Evolutionary conservation across 2,113 vertebrate genomes (phyloP).

Genomic region (Noturus placidus): DNA sequence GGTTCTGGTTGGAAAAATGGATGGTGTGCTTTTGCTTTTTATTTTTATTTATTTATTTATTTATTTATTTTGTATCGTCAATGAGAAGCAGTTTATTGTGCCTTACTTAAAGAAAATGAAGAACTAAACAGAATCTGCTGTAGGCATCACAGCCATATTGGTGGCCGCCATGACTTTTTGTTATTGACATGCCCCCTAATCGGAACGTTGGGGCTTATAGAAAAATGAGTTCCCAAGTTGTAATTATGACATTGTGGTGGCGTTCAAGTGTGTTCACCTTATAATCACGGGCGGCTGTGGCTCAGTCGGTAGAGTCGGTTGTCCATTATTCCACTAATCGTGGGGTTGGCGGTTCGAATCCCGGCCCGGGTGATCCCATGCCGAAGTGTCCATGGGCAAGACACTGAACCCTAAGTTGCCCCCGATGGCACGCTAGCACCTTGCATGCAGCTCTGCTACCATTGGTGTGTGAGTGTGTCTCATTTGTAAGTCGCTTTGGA

Average conservation of each 20-base stretch:
- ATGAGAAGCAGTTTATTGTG: neutral
- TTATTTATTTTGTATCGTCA: neutral
- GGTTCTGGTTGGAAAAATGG: constrained; percentile 1
- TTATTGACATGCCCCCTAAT: neutral
- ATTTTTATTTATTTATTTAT: too few species aligned
- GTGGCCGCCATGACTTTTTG: neutral
- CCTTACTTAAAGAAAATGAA: neutral
- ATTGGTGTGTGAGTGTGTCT: too few species aligned
- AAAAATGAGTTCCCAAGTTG: neutral
- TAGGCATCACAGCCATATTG: neutral
- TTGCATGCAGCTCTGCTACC: too few species aligned
- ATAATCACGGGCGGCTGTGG: too few species aligned
- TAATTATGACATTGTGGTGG: neutral
- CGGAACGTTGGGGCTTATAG: neutral
- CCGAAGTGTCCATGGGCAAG: too few species aligned
- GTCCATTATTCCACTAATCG: too few species aligned
- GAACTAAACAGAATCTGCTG: neutral
- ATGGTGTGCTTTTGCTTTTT: neutral
- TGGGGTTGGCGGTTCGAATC: too few species aligned
- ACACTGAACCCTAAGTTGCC: too few species aligned
- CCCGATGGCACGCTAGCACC: too few species aligned
- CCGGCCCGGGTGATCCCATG: too few species aligned
- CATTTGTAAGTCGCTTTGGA: too few species aligned
- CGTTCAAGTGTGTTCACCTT: neutral
- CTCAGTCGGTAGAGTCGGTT: too few species aligned